phyloP scores from a whole-genome alignment of 1,140 invertebrate species.

The Bilobella aurantiaca region DNA sequence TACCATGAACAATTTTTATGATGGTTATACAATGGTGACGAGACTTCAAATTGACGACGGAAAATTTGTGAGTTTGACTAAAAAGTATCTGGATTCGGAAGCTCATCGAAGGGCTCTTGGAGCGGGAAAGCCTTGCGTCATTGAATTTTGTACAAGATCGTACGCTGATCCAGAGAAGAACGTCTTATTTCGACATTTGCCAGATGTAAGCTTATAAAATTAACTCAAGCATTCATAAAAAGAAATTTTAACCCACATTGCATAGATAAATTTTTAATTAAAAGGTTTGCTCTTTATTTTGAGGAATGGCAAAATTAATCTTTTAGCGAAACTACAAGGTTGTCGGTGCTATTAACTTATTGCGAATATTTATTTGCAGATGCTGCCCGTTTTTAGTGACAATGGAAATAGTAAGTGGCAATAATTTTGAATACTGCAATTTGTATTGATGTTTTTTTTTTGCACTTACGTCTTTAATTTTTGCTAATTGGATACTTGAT shows the following conservation, averaged over 20 bases:
- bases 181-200: constrained; percentile 35
- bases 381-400: background rate
- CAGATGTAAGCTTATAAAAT: background rate
- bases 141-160: constrained; percentile 35
- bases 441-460: too few species aligned
- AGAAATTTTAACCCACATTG: too few species aligned
- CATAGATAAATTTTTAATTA: too few species aligned
- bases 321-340: too few species aligned
- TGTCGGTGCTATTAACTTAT: constrained; percentile 35
- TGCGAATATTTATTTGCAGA: background rate
- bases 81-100: constrained; percentile 36
- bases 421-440: background rate
- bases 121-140: constrained; percentile 39
- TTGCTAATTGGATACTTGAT: too few species aligned
- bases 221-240: constrained; percentile 15
- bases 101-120: constrained; percentile 40
- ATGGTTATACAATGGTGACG: background rate
- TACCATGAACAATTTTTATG: background rate
- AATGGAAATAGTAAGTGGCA: constrained; percentile 1
- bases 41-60: background rate
- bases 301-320: too few species aligned
- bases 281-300: too few species aligned
- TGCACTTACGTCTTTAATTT: too few species aligned
- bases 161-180: constrained; percentile 41
- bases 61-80: constrained; percentile 35